A percentile compares a stretch with the other conserved stretches of the same genome.
Conservation (phyloP, 2,888 invertebrate genomes). For the Apotomis betuletana region DNA sequence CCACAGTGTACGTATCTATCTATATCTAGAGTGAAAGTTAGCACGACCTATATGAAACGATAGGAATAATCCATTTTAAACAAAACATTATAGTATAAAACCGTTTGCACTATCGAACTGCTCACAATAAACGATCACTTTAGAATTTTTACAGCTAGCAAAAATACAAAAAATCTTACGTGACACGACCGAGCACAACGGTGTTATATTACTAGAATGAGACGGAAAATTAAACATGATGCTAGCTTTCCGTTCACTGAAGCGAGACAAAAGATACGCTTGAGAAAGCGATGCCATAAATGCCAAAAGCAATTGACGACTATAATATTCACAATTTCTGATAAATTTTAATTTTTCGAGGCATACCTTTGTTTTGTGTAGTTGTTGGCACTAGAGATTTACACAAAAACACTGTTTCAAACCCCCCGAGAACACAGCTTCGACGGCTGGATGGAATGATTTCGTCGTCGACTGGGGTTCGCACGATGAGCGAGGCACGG, state of each 20-base stretch:
- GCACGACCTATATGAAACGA: conserved; percentile 73
- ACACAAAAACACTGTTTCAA: conserved; percentile 80
- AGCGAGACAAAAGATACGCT: conserved; percentile 75
- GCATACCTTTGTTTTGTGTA: conserved; percentile 79
- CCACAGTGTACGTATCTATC: conserved; percentile 65
- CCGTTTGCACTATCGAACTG: conserved; percentile 57
- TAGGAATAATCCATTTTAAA: conserved; percentile 49
- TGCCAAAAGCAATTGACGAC: conserved; percentile 74
- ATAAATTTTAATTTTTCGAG: conserved; percentile 54
- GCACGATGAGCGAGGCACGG: conserved; percentile 73
- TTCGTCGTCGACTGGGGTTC: conserved; percentile 79
- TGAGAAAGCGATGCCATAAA: conserved; percentile 83
- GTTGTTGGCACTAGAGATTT: conserved; percentile 80
- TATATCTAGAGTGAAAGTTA: conserved; percentile 83
- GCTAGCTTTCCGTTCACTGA: conserved; percentile 68
- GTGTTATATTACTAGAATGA: conserved; percentile 83
- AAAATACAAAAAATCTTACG: conserved; percentile 82
- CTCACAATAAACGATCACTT: conserved; percentile 59
- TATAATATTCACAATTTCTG: conserved; percentile 59
- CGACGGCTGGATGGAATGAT: conserved; percentile 84
- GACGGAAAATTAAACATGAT: conserved; percentile 73
- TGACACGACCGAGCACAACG: conserved; percentile 84
- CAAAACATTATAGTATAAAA: conserved; percentile 55
- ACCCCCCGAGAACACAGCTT: conserved; percentile 82
- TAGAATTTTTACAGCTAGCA: conserved; percentile 65